These are phyloP conservation scores for Propithecus perrieri DNA, from an alignment of 2,797 vertebrate species.

Conservation along the genomic window DNA sequence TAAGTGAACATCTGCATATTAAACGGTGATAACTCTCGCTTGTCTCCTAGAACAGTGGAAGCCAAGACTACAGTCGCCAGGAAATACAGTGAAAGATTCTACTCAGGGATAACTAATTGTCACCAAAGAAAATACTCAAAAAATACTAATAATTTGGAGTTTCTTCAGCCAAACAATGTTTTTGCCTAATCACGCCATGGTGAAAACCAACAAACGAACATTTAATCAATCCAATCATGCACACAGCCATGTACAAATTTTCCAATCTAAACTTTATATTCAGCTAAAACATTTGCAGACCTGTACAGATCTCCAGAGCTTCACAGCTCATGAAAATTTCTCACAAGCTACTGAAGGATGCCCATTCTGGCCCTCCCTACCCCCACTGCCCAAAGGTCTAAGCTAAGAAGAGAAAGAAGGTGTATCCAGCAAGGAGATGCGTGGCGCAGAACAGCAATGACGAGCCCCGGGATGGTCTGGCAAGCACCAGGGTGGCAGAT, in stretches of 20 bases:
- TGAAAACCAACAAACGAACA: neutral
- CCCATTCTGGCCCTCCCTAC: neutral
- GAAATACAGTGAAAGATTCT: neutral
- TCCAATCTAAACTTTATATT: neutral
- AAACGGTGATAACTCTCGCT: rapidly evolving
- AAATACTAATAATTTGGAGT: neutral
- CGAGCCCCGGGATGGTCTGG: too few relatives aligned
- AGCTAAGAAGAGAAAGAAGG: neutral
- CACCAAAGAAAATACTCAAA: neutral
- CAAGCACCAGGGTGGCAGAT: neutral
- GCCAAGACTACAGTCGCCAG: rapidly evolving
- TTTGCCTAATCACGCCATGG: neutral
- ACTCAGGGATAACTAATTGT: neutral
- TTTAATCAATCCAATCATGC: neutral
- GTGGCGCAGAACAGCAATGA: rapidly evolving
- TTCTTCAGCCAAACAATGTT: neutral
- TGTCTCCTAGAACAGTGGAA: neutral
- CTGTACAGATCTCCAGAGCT: neutral
- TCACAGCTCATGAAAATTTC: neutral
- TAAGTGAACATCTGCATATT: neutral
- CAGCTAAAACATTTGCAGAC: neutral
- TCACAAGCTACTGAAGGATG: neutral
- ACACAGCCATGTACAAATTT: neutral
- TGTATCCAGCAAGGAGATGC: neutral
- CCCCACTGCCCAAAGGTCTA: neutral